These are phyloP conservation scores for Brotula barbata DNA, from an alignment of 2,797 vertebrate species.

Conservation along the genomic window DNA sequence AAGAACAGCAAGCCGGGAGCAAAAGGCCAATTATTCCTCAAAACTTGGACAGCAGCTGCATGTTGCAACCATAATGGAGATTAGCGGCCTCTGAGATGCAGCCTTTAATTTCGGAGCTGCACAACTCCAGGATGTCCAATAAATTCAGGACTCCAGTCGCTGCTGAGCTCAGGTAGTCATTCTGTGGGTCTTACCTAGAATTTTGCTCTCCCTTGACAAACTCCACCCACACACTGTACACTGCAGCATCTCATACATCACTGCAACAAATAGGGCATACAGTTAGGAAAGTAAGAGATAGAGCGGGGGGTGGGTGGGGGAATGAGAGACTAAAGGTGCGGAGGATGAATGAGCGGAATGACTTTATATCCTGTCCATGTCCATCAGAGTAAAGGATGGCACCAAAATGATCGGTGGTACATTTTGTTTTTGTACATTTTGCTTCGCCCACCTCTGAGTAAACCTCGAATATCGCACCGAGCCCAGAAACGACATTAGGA, in stretches of 20 bases:
- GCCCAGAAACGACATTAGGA: constrained; percentile 15
- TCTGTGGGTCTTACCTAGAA: constrained; percentile 57
- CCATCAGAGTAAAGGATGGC: constrained; percentile 4
- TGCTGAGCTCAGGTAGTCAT: constrained; percentile 64
- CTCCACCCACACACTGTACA: constrained; percentile 46
- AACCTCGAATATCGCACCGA: constrained; percentile 21
- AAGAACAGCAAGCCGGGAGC: constrained; percentile 26
- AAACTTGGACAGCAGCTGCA: constrained; percentile 29
- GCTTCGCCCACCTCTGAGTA: constrained; percentile 35
- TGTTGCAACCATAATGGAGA: constrained; percentile 37
- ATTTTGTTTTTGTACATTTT: constrained; percentile 18
- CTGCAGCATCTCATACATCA: constrained; percentile 67
- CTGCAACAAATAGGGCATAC: constrained; percentile 56
- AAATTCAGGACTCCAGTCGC: constrained; percentile 48
- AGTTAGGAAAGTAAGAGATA: constrained; percentile 29
- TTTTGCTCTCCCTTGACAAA: constrained; percentile 47
- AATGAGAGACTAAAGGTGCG: constrained; percentile 24
- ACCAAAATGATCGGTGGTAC: not conserved
- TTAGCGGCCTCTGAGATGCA: constrained; percentile 35
- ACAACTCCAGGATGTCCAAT: constrained; percentile 39
- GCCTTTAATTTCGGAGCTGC: constrained; percentile 44
- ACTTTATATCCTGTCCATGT: not conserved
- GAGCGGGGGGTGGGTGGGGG: constrained; percentile 15
- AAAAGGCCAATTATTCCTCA: constrained; percentile 31
- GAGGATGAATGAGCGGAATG: constrained; percentile 27